Evolutionary conservation across 1,140 invertebrate genomes (phyloP).

Genomic region (Sitobion miscanthi): DNA sequence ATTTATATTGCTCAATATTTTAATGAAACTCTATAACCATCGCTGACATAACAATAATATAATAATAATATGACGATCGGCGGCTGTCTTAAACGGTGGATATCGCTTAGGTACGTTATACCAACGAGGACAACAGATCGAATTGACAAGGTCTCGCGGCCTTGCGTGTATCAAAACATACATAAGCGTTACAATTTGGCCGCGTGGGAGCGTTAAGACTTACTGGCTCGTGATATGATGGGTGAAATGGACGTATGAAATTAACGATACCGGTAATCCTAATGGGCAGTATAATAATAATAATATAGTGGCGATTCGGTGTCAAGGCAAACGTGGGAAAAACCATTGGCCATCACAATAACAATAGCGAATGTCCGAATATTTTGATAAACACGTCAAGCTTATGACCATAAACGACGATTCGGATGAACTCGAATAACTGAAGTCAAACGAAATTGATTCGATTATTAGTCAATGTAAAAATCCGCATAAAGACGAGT

Average conservation of each 20-base stretch:
- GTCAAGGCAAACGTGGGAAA: constrained; percentile 48
- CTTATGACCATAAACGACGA: not conserved
- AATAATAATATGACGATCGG: not conserved
- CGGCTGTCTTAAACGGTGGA: not conserved
- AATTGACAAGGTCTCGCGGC: constrained; percentile 27
- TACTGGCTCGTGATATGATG: not conserved
- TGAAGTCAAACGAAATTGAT: not conserved
- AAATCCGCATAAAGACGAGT: not conserved
- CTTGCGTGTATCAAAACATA: not conserved
- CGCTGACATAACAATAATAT: not conserved
- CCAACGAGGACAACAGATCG: constrained; percentile 6
- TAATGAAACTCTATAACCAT: not conserved
- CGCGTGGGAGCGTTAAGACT: constrained; percentile 47
- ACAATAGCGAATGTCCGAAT: constrained; percentile 33
- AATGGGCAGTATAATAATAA: constrained; percentile 17
- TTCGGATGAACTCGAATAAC: not conserved
- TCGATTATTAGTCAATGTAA: not conserved
- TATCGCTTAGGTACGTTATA: not conserved
- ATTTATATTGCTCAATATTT: not conserved
- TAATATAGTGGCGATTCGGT: constrained; percentile 27
- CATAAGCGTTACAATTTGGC: not conserved
- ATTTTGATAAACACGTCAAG: not conserved
- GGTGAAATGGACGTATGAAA: constrained; percentile 1
- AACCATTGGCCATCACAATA: not conserved
- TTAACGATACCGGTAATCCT: not conserved